Evolutionary conservation across 2,888 invertebrate species (phyloP).

Genomic region (Microchrysa polita): DNA sequence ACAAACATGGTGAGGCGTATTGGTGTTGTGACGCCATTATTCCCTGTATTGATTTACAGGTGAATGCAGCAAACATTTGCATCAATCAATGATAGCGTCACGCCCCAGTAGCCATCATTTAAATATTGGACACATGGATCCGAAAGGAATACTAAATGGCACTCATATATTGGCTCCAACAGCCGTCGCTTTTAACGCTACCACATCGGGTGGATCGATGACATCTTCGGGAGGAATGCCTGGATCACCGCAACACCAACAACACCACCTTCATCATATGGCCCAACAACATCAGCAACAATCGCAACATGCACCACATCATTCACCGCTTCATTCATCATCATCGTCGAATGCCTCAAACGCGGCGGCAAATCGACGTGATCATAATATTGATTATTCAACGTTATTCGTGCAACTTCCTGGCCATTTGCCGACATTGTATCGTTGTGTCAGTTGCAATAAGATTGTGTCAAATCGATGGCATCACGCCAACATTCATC

Average conservation of each 20-base stretch:
- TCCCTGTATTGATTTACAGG: slow-evolving; percentile 53
- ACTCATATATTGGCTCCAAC: slow-evolving; percentile 45
- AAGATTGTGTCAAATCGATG: slow-evolving; percentile 72
- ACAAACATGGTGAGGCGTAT: slow-evolving; percentile 49
- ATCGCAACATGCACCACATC: slow-evolving; percentile 50
- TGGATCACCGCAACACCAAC: slow-evolving; percentile 50
- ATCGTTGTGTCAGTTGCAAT: slow-evolving; percentile 70
- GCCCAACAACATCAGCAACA: slow-evolving; percentile 50
- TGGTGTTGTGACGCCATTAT: slow-evolving; percentile 53
- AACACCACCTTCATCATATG: slow-evolving; percentile 49
- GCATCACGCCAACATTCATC: slow-evolving; percentile 71
- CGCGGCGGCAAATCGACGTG: slow-evolving; percentile 61
- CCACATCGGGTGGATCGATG: slow-evolving; percentile 26
- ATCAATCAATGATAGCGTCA: slow-evolving; percentile 52
- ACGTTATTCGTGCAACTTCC: slow-evolving; percentile 64
- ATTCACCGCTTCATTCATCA: slow-evolving; percentile 52
- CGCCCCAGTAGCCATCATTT: slow-evolving; percentile 52
- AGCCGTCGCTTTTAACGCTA: not conserved
- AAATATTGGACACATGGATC: slow-evolving; percentile 52
- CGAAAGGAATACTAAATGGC: slow-evolving; percentile 53
- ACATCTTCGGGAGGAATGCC: slow-evolving; percentile 17
- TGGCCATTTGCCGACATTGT: slow-evolving; percentile 65
- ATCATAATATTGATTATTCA: slow-evolving; percentile 65
- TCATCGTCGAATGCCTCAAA: slow-evolving; percentile 57
- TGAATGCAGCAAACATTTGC: slow-evolving; percentile 51